Conservation (phyloP, 1,140 invertebrate species). For the Condylostylus longicornis region DNA sequence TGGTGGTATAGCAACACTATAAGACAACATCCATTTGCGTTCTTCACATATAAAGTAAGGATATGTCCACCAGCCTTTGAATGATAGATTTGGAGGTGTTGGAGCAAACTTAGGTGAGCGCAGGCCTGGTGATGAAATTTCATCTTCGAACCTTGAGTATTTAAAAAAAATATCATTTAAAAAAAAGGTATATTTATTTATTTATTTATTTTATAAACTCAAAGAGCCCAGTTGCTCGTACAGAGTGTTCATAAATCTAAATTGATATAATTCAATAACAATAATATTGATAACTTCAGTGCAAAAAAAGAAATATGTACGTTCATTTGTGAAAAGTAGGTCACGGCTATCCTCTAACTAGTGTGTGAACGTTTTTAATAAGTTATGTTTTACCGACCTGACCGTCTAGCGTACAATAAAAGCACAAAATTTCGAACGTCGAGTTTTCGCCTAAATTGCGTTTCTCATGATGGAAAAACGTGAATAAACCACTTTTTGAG, state of each 20-base stretch:
- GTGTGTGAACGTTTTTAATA: not conserved
- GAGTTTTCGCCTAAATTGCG: no score
- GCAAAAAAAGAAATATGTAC: not conserved
- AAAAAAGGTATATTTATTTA: not conserved
- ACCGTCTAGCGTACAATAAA: no score
- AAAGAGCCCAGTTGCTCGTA: not conserved
- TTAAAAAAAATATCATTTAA: not conserved
- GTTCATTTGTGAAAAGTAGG: no score
- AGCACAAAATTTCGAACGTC: no score
- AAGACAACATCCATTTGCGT: constrained; percentile 59
- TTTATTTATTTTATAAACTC: not conserved
- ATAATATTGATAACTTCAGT: not conserved
- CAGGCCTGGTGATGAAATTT: constrained; percentile 31
- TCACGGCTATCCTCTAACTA: not conserved
- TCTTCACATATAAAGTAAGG: constrained; percentile 62
- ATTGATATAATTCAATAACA: not conserved
- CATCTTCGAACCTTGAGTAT: constrained; percentile 34
- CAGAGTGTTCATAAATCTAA: not conserved
- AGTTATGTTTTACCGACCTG: not conserved
- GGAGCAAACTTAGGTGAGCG: constrained; percentile 56
- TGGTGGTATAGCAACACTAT: constrained; percentile 54
- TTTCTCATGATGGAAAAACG: no score
- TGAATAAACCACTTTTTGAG: no score
- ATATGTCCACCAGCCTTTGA: constrained; percentile 63
- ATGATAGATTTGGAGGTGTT: constrained; percentile 44